These are phyloP conservation scores for Laspeyria flexula DNA, from an alignment of 2,888 invertebrate genomes.

Conservation along the genomic window DNA sequence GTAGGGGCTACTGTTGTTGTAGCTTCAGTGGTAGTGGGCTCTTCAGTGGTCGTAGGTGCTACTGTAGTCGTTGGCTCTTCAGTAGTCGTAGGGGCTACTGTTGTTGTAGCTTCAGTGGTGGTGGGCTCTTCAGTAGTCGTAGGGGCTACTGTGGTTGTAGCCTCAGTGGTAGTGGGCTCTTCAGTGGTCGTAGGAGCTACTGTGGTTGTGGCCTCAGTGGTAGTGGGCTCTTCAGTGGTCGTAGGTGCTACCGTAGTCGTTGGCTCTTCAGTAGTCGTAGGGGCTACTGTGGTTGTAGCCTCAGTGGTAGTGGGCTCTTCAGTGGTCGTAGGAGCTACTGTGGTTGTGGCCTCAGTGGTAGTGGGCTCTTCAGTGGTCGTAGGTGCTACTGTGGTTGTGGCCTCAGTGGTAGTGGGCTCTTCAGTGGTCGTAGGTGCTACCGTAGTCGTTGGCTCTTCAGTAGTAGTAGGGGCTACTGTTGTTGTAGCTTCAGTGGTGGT, in stretches of 20 bases:
- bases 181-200: not conserved
- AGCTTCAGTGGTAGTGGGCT: too few species aligned
- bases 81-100: not conserved
- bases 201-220: not conserved
- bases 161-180: not conserved
- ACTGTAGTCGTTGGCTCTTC: conserved; percentile 2
- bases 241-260: not conserved
- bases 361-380: not conserved
- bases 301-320: conserved; percentile 7
- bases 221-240: conserved; percentile 1
- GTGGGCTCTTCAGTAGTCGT: conserved; percentile 3
- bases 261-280: conserved; percentile 2
- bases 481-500: conserved; percentile 6
- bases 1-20: too few species aligned
- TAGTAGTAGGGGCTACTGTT: conserved; percentile 10
- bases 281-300: not conserved
- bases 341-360: not conserved
- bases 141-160: conserved; percentile 1
- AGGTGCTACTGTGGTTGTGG: not conserved
- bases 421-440: too few species aligned
- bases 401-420: conserved; percentile 7
- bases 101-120: too few species aligned
- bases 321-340: conserved; percentile 8
- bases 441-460: not conserved
- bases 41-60: too few species aligned